Evolutionary conservation across 2,113 vertebrate genomes (phyloP), one percentile per base, ranked within the genome.

Genomic region (Seriola rivoliana): DNA sequence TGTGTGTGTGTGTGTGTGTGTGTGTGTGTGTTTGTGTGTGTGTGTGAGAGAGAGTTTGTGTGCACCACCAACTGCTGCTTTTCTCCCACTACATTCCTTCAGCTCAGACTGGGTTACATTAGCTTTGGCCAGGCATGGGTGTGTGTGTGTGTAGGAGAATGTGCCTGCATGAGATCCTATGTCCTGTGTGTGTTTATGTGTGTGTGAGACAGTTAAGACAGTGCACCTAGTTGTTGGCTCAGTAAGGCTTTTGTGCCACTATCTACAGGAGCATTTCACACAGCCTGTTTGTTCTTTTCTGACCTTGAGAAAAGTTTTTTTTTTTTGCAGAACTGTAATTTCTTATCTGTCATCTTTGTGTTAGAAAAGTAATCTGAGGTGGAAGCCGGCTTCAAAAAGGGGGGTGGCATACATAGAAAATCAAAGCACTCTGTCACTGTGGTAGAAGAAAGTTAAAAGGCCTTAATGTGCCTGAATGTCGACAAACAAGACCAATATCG

Each of bases 61-160:
- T 29, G 55, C 44, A 52, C 21, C 38, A 58, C 52, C 4, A 34
- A 48, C 58, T 81, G 64, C 64, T 81, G 67, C 74, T 21, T 69
- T 66, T 83, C 76, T 74, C 13, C 2, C 67, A n/a, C 40, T 52
- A 66, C 80, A 88, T 80, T 88, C 57, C 78, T 82, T 7, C 42
- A 25, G 57, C 9, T 64, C 78, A 34, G 64, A 70, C 73, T 58
- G 17, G 32, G 60, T 70, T 80, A 84, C 82, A 74, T 57, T 66
- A 79, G 55, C 59, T 84, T 21, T 58, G 75, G 40, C 57, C 17
- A 65, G 2, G 60, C 48, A 42, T 29, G 44, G 9, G 52, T 12
- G 57, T 36, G 81, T 11, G 50, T 65, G 50, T 23, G 32, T 25
- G 29, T 48, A 32, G 23, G 44, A n/a, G 58, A 12, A 48, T 14